Conservation (phyloP, 2,888 invertebrate species). For the Erebia palarica region DNA sequence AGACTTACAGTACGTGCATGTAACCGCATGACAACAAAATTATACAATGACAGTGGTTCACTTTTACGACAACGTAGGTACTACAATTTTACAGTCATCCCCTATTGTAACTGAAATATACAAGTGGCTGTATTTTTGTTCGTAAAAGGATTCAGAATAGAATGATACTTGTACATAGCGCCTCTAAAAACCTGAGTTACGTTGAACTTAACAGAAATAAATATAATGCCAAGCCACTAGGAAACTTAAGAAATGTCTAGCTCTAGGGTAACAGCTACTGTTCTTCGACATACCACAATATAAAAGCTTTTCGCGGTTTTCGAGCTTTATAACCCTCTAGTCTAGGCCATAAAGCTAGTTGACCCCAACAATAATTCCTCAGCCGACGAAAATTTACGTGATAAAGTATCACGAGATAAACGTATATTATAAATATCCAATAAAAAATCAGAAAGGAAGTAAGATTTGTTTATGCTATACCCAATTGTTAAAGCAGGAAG, state of each 20-base stretch:
- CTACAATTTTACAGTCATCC: slow-evolving; percentile 26
- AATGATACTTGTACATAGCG: slow-evolving; percentile 26
- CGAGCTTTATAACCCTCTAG: no score
- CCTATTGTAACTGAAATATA: slow-evolving; percentile 17
- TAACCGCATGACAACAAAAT: not conserved
- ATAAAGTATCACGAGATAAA: no score
- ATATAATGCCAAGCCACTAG: slow-evolving; percentile 61
- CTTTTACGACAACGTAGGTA: slow-evolving; percentile 2
- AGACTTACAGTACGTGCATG: not conserved
- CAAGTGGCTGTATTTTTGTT: slow-evolving; percentile 20
- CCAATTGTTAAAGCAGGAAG: no score
- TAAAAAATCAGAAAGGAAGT: no score
- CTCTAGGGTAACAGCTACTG: slow-evolving; percentile 66
- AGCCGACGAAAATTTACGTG: no score
- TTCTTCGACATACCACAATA: slow-evolving; percentile 45
- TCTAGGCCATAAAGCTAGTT: no score
- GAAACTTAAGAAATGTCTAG: slow-evolving; percentile 63
- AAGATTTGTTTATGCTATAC: no score
- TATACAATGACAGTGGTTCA: not conserved
- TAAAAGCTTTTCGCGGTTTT: slow-evolving; percentile 29
- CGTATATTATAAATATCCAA: no score
- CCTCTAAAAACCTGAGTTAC: slow-evolving; percentile 56
- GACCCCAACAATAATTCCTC: no score
- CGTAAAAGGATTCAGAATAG: slow-evolving; percentile 27
- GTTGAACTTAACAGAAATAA: slow-evolving; percentile 56